These are phyloP conservation scores for Scelioninae gen. 2 DNA, from an alignment of 2,888 invertebrate species.

Conservation along the genomic window DNA sequence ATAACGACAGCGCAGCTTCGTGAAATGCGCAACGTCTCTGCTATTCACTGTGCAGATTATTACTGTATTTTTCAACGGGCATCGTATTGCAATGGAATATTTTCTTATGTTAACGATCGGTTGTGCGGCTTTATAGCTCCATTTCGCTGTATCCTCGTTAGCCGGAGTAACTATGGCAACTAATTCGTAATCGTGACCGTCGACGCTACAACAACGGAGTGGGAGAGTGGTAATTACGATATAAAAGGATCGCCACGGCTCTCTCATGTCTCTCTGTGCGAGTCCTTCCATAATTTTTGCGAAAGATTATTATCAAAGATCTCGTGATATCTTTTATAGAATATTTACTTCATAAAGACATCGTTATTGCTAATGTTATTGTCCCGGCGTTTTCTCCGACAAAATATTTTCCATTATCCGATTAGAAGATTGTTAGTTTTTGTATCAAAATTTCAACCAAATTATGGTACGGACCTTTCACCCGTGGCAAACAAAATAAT, in stretches of 20 bases:
- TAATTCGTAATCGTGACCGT: slow-evolving; percentile 63
- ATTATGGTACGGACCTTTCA: slow-evolving; percentile 6
- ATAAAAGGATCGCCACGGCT: slow-evolving; percentile 58
- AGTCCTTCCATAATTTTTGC: slow-evolving; percentile 58
- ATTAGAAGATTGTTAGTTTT: slow-evolving; percentile 41
- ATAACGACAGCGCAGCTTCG: too few relatives aligned
- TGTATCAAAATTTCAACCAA: slow-evolving; percentile 7
- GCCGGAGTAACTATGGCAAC: slow-evolving; percentile 61
- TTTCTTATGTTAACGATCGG: slow-evolving; percentile 62
- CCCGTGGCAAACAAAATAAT: too few relatives aligned
- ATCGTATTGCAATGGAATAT: slow-evolving; percentile 60
- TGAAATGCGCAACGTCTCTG: too few relatives aligned
- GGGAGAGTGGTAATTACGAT: slow-evolving; percentile 61
- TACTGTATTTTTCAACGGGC: slow-evolving; percentile 59
- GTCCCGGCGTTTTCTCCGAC: slow-evolving; percentile 23
- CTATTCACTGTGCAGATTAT: too few relatives aligned
- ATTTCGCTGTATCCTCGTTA: slow-evolving; percentile 61
- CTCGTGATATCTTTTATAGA: slow-evolving; percentile 53
- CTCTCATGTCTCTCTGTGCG: slow-evolving; percentile 52
- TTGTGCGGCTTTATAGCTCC: slow-evolving; percentile 61
- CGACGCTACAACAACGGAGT: slow-evolving; percentile 56
- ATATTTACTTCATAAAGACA: slow-evolving; percentile 58
- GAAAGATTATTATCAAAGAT: slow-evolving; percentile 58
- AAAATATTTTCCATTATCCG: slow-evolving; percentile 46
- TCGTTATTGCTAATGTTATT: slow-evolving; percentile 55